phyloP scores from a whole-genome alignment of 1,140 invertebrate genomes.

The Armadillidium nasatum region DNA sequence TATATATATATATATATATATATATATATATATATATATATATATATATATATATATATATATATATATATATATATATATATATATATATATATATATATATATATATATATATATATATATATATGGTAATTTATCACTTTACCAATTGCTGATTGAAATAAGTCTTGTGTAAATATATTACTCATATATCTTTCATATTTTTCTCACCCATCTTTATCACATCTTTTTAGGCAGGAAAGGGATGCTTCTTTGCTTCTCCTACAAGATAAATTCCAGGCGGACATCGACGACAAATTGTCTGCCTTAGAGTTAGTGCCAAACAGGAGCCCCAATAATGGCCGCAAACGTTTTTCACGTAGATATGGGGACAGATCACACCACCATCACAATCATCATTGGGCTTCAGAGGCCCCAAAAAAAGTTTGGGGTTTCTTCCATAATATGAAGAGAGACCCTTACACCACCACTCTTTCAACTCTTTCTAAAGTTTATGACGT shows the following conservation, averaged over 20 bases:
- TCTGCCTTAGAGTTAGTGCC: conserved; percentile 18
- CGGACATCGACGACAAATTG: conserved; percentile 25
- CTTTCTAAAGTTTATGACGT: conserved; percentile 76
- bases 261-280: conserved; percentile 20
- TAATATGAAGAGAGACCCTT: conserved; percentile 68
- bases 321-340: not conserved
- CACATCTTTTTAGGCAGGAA: conserved; percentile 11
- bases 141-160: too few relatives aligned
- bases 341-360: not conserved
- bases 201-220: too few relatives aligned
- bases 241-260: conserved; percentile 19
- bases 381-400: not conserved
- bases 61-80: too few relatives aligned
- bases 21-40: too few relatives aligned
- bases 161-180: too few relatives aligned
- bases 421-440: conserved; percentile 65
- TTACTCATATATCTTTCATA: too few relatives aligned
- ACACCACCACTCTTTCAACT: conserved; percentile 71
- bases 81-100: too few relatives aligned
- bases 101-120: too few relatives aligned
- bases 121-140: too few relatives aligned
- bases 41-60: too few relatives aligned
- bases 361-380: not conserved
- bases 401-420: conserved; percentile 54
- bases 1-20: too few relatives aligned